Conservation (phyloP, 2,797 vertebrate species). For the Ptychadena robeensis region DNA sequence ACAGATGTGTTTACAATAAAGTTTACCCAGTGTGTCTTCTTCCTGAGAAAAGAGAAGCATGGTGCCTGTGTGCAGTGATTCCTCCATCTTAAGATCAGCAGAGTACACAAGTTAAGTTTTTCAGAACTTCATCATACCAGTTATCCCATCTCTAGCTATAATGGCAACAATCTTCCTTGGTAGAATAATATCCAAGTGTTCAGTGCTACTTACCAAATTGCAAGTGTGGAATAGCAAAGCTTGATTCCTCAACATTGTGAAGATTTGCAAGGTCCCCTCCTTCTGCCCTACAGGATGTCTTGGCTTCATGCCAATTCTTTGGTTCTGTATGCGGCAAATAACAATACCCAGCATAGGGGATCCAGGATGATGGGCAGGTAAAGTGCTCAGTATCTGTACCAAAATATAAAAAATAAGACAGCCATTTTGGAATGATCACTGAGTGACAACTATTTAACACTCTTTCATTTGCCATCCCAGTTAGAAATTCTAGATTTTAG, state of each 20-base stretch:
- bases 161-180: neutral
- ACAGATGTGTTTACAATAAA: too few relatives aligned
- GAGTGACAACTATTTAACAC: too few relatives aligned
- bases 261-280: constrained; percentile 88
- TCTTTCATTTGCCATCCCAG: too few relatives aligned
- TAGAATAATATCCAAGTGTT: neutral
- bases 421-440: too few relatives aligned
- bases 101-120: too few relatives aligned
- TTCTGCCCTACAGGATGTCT: constrained; percentile 83
- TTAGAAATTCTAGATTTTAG: too few relatives aligned
- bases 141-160: too few relatives aligned
- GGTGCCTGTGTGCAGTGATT: too few relatives aligned
- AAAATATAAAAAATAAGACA: neutral
- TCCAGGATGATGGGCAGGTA: constrained; percentile 85
- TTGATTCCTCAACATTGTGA: constrained; percentile 90
- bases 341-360: constrained; percentile 86
- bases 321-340: constrained; percentile 82
- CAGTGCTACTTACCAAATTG: constrained; percentile 87
- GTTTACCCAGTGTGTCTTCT: too few relatives aligned
- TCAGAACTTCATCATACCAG: too few relatives aligned
- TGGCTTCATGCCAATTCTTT: constrained; percentile 85
- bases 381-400: constrained; percentile 75
- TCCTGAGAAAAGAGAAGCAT: too few relatives aligned
- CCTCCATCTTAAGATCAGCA: too few relatives aligned
- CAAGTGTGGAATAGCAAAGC: constrained; percentile 88